Conservation (phyloP, 2,888 invertebrate species). For the Chouioia cunea region DNA sequence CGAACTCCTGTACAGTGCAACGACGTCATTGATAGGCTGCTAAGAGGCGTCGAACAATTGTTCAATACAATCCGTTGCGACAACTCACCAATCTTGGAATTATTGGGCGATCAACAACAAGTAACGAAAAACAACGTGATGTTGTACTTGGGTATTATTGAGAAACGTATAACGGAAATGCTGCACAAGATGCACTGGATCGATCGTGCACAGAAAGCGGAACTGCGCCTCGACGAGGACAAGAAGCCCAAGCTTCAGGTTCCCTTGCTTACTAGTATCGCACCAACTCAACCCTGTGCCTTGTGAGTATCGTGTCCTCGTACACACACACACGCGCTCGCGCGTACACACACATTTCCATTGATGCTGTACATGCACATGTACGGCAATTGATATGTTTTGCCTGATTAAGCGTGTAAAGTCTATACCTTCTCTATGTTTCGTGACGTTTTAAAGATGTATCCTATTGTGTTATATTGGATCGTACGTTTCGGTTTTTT, state of each 20-base stretch:
- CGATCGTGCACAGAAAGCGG: constrained; percentile 61
- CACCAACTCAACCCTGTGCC: constrained; percentile 70
- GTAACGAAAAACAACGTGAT: constrained; percentile 83
- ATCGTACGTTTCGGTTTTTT: no score
- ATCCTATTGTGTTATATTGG: no score
- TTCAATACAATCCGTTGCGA: constrained; percentile 79
- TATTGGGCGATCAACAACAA: constrained; percentile 80
- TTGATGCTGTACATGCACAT: background rate
- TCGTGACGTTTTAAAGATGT: no score
- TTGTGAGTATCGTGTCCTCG: no score
- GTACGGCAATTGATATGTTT: no score
- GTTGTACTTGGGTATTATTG: constrained; percentile 85
- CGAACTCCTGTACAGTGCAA: no score
- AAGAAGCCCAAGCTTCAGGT: constrained; percentile 61
- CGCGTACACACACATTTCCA: background rate
- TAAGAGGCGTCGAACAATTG: constrained; percentile 69
- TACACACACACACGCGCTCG: constrained; percentile 11
- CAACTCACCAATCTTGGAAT: constrained; percentile 78
- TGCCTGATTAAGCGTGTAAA: no score
- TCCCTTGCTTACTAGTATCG: constrained; percentile 64
- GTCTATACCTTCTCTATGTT: no score
- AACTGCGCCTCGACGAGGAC: constrained; percentile 61
- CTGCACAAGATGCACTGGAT: constrained; percentile 72
- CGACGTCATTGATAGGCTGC: constrained; percentile 64
- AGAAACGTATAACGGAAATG: constrained; percentile 79